Evolutionary conservation across 2,113 vertebrate species (phyloP), one percentile per base, ranked within the genome.

Genomic region (Henicopernis longicauda): DNA sequence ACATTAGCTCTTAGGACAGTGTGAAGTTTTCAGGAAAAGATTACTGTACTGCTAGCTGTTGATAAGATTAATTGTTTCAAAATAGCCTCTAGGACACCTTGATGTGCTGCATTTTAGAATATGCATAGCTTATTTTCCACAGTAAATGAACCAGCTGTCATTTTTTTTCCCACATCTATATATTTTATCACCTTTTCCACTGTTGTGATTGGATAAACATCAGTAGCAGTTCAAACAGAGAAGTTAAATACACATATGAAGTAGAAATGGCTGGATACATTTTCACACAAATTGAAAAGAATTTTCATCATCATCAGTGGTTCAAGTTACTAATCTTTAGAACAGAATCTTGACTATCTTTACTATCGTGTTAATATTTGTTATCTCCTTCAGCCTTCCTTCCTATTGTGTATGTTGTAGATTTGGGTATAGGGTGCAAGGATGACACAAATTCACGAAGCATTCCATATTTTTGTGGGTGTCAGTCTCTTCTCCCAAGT

Each of bases 391-490:
- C 50, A 83, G 0, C 27, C 5, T 67, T 36, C 21, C 13, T 62
- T 82, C n/a, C 36, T 62, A 2, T 10, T 34, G 25, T 19, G 14
- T 20, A 6, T 65, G 69, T 73, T 50, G 32, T 49, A 50, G 54
- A 29, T 70, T 25, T 55, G 14, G 45, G 25, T 31, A 4, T 49
- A 59, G 80, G 62, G 96, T 54, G 76, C 88, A 90, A 95, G 96
- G 88, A 95, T 95, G 95, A 96, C 88, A 79, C 13, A 79, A 97
- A 93, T 96, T 95, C 52, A 62, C 91, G 91, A 97, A 95, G 71
- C 23, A 61, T 91, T 82, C 65, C 40, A n/a, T 44, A 7, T 69
- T 73, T 89, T 67, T 58, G 47, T 73, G 36, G 27, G 5, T 29
- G 27, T 50, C 5, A 2, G 21, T 31, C 27, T 31, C 52, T 55